Percentiles rank a stretch among this genome's conserved stretches.
Conservation (phyloP, 2,797 vertebrate species). For the Pangasius krempfi region DNA sequence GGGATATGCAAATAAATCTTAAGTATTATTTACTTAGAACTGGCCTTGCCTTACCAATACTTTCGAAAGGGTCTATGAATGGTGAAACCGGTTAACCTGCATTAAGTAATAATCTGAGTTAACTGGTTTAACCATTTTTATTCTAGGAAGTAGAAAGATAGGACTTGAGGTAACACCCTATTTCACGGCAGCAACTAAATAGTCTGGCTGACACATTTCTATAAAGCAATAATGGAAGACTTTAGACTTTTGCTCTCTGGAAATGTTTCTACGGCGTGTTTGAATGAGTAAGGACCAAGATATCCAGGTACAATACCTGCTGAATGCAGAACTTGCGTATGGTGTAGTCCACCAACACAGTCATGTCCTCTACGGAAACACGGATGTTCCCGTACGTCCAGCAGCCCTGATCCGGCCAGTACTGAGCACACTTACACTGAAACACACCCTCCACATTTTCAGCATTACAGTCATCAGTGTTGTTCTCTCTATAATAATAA, state of each 20-base stretch:
- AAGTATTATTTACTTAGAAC: not conserved
- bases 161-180: not conserved
- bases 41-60: not conserved
- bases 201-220: not conserved
- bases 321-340: conserved; percentile 99
- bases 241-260: not conserved
- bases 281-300: not conserved
- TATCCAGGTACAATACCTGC: conserved; percentile 75
- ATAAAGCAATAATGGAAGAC: not conserved
- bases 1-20: not conserved
- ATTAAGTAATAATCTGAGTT: not conserved
- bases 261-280: not conserved
- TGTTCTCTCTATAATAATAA: not conserved
- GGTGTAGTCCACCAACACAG: conserved; percentile 96
- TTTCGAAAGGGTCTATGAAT: not conserved
- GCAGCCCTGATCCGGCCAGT: conserved; percentile 99
- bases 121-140: not conserved
- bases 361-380: conserved; percentile 94
- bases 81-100: too few relatives aligned
- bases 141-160: not conserved
- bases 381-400: conserved; percentile 98
- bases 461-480: not conserved
- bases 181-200: not conserved
- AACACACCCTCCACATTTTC: conserved; percentile 39
- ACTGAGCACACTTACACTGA: conserved; percentile 98